These are phyloP conservation scores for Caenorhabditis auriculariae DNA, from an alignment of 2,888 invertebrate species.

Conservation along the genomic window DNA sequence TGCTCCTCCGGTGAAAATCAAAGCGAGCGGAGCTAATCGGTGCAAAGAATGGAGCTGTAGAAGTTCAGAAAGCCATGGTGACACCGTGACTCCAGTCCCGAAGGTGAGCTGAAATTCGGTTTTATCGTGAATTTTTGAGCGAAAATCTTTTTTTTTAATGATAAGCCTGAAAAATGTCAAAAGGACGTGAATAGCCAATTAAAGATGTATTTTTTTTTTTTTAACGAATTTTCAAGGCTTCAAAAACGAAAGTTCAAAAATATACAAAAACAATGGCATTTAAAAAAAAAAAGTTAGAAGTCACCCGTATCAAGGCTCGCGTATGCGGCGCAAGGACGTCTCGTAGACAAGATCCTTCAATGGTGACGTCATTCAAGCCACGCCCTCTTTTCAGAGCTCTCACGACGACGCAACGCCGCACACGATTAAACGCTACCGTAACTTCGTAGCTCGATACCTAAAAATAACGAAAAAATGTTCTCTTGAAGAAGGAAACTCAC, in stretches of 20 bases:
- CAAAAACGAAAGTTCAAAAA: neutral
- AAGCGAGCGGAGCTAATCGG: constrained; percentile 18
- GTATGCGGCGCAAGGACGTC: constrained; percentile 14
- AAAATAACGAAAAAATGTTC: neutral
- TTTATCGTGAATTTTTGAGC: neutral
- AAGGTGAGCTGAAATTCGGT: constrained; percentile 20
- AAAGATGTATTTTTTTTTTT: neutral
- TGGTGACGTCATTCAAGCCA: constrained; percentile 10
- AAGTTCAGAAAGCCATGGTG: constrained; percentile 24
- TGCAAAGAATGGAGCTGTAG: constrained; percentile 11
- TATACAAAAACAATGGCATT: neutral
- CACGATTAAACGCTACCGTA: constrained; percentile 20
- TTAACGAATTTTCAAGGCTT: neutral
- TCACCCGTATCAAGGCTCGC: constrained; percentile 11
- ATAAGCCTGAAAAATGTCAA: too few relatives aligned
- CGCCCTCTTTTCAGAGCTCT: constrained; percentile 20
- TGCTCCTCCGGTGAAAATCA: constrained; percentile 37
- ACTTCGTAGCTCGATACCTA: constrained; percentile 26
- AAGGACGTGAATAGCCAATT: too few relatives aligned
- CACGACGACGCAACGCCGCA: constrained; percentile 12
- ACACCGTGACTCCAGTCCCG: constrained; percentile 16
- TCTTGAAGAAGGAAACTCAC: neutral
- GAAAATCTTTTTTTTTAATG: constrained; percentile 1
- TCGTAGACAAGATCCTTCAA: constrained; percentile 6
- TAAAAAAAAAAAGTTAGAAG: neutral